Conservation (phyloP, 2,797 vertebrate genomes). For the Peromyscus aztecus region DNA sequence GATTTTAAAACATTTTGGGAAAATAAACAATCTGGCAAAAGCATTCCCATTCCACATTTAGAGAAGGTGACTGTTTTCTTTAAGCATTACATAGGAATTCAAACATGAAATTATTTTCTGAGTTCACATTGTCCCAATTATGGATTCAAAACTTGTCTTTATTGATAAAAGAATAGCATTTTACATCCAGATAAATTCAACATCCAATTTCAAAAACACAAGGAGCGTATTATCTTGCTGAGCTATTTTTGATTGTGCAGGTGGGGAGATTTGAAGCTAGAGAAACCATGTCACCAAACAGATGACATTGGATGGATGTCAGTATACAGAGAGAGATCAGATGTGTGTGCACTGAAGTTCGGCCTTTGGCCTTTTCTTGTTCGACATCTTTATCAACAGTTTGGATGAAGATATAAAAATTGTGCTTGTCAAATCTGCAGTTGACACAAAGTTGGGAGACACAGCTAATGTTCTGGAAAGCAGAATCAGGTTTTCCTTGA, state of each 20-base stretch:
- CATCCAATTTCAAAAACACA: conserved; percentile 64
- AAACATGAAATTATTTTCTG: conserved; percentile 70
- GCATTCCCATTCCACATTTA: conserved; percentile 50
- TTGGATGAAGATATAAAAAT: conserved; percentile 78
- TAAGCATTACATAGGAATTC: conserved; percentile 67
- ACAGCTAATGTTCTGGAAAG: conserved; percentile 69
- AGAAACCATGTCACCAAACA: conserved; percentile 7
- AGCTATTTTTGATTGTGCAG: conserved; percentile 38
- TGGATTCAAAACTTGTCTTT: conserved; percentile 64
- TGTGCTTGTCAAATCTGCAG: conserved; percentile 70
- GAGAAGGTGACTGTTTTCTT: conserved; percentile 32
- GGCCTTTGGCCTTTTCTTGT: conserved; percentile 56
- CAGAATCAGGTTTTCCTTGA: conserved; percentile 57
- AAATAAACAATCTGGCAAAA: conserved; percentile 64
- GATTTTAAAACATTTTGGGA: conserved; percentile 69
- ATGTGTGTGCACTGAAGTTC: conserved; percentile 6
- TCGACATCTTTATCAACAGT: conserved; percentile 73
- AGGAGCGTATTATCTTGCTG: neutral
- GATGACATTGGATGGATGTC: neutral
- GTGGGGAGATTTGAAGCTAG: neutral
- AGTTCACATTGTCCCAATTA: conserved; percentile 74
- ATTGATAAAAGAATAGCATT: conserved; percentile 67
- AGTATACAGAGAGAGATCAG: neutral
- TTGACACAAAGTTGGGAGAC: conserved; percentile 78
- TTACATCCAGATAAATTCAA: conserved; percentile 57